Base-by-base conservation (phyloP, 64 coral and sea anemone genomes). In the Acropora tenuis region DNA sequence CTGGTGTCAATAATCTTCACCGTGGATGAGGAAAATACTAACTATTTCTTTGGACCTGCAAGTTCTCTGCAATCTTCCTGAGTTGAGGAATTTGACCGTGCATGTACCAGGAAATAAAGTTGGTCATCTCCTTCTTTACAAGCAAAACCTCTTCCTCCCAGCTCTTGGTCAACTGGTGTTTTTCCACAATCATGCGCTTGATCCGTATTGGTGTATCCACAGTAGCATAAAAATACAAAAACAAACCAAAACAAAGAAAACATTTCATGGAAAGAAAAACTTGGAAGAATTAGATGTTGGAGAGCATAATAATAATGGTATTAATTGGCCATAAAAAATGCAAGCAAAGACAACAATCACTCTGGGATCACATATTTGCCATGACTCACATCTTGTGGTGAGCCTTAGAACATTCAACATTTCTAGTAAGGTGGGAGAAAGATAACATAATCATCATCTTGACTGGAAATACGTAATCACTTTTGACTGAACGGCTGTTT, bases 401-500 rank as follows among this genome's bases (percentile, higher is more conserved):
- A 55, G 52, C 52, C 9, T 5, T 55, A 0, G 52, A 55, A 15
- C 67, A 69, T 69, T 69, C n/a, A 69, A 15, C 67, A 69, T 69
- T 1, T 69, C 67, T 69, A 13, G 13, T 69, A 69, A 78, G 46
- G 46, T 16, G 15, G 44, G 50, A 7, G 11, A 48, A 9, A 78
- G 76, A 47, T 2, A 78, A 78, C 6, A 50, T 50, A 30, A 30
- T 30, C 8, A 78, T 18, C n/a, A 69, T 18, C n/a, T 69, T 69
- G n/a, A 18, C 13, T 18, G 2, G 67, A 69, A 0, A 20, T 55
- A 69, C n/a, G 67, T 69, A 20, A 69, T 20, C 15, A 18, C n/a
- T 69, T 69, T 55, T 55, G 52, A 55, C 52, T 55, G 52, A 55
- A 55, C 52, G 52, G 76, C 76, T 76, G 76, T 78, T 78, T 78